A percentile compares a stretch with the other conserved stretches of the same genome.
These are phyloP conservation scores for Metopolophium dirhodum DNA, from an alignment of 1,140 invertebrate genomes.

Conservation along the genomic window DNA sequence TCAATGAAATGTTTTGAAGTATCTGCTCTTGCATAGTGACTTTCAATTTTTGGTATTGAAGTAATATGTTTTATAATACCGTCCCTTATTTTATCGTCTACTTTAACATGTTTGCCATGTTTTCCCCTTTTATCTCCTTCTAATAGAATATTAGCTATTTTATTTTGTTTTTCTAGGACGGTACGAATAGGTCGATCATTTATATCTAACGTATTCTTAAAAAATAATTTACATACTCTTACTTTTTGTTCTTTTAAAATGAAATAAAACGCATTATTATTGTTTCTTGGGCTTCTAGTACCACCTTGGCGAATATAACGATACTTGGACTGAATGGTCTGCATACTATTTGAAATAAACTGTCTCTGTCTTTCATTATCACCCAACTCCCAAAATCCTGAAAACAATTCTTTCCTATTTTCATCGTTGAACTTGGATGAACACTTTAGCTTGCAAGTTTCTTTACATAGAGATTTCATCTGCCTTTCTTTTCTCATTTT, in stretches of 20 bases:
- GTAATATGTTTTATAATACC: slow-evolving; percentile 58
- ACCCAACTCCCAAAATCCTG: slow-evolving; percentile 38
- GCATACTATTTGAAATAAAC: slow-evolving; percentile 48
- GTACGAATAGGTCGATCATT: slow-evolving; percentile 52
- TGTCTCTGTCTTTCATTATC: slow-evolving; percentile 33
- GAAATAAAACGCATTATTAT: slow-evolving; percentile 56
- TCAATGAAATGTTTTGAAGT: slow-evolving; percentile 58
- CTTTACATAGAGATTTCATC: slow-evolving; percentile 40
- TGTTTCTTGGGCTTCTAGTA: slow-evolving; percentile 43
- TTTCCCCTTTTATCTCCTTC: slow-evolving; percentile 51
- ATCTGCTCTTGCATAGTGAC: slow-evolving; percentile 57
- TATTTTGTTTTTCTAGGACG: slow-evolving; percentile 52
- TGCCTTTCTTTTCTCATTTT: slow-evolving; percentile 41
- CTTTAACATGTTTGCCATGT: slow-evolving; percentile 55
- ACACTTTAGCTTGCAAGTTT: slow-evolving; percentile 3
- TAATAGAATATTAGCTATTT: neutral
- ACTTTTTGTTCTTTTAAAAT: slow-evolving; percentile 16
- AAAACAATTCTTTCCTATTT: slow-evolving; percentile 42
- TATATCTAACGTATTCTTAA: slow-evolving; percentile 52
- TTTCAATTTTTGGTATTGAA: slow-evolving; percentile 59
- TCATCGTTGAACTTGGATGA: slow-evolving; percentile 31
- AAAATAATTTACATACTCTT: slow-evolving; percentile 56
- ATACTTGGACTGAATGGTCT: slow-evolving; percentile 26
- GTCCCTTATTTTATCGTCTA: slow-evolving; percentile 49
- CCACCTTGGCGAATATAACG: slow-evolving; percentile 43